Evolutionary conservation across 2,888 invertebrate species (phyloP).

Genomic region (Amblyjoppa proteus): DNA sequence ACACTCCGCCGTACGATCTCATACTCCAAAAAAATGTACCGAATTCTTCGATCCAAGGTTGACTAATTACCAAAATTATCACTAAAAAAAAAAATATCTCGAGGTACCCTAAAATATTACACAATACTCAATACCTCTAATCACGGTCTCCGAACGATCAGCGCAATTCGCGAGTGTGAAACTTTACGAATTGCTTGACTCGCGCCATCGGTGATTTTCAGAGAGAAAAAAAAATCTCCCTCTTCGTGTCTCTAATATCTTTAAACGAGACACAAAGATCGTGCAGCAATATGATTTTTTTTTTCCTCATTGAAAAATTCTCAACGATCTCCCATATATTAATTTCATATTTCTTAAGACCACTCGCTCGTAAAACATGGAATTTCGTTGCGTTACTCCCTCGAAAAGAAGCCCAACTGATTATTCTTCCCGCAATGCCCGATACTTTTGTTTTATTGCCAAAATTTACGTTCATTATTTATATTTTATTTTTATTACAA

Average conservation of each 20-base stretch:
- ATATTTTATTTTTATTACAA: constrained; percentile 53
- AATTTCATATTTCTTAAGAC: constrained; percentile 51
- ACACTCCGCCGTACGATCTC: constrained; percentile 19
- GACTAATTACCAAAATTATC: constrained; percentile 13
- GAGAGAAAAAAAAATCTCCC: background rate
- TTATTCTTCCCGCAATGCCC: constrained; percentile 34
- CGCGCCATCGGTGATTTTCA: background rate
- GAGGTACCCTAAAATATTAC: background rate
- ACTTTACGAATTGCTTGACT: background rate
- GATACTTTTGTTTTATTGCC: constrained; percentile 58
- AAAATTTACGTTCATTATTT: constrained; percentile 51
- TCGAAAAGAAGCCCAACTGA: constrained; percentile 20
- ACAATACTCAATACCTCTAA: background rate
- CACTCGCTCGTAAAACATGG: constrained; percentile 47
- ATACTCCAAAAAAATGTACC: constrained; percentile 36
- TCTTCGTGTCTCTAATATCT: background rate
- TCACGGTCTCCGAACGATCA: background rate
- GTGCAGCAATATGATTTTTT: constrained; percentile 10
- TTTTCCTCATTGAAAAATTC: constrained; percentile 22
- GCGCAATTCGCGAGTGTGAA: background rate
- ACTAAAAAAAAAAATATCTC: background rate
- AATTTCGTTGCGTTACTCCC: constrained; percentile 19
- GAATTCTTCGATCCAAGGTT: constrained; percentile 53
- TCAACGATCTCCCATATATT: constrained; percentile 37
- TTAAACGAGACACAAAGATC: background rate